Base-by-base conservation (phyloP, 2,113 vertebrate genomes). In the Oplegnathus fasciatus region DNA sequence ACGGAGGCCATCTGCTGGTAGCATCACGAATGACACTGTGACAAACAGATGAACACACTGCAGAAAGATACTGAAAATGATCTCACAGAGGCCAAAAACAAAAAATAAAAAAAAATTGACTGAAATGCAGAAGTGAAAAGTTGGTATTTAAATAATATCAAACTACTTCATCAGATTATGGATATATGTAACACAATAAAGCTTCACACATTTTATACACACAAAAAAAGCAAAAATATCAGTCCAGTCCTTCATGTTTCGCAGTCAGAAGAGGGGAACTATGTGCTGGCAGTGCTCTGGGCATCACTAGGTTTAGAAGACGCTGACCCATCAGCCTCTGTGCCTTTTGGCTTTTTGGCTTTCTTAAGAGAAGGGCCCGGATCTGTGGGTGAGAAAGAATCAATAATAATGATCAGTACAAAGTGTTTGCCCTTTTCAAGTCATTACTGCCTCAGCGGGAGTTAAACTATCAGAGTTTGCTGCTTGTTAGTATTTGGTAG, bases 321-420 rank as follows among this genome's bases (percentile, higher is more conserved):
- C 18, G n/a, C 9, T 3, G 84, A 80, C 9, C 6, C 26, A 2
- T 20, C 76, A 58, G 42, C 22, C 37, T 91, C n/a, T 75, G 40
- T n/a, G 6, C 67, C 9, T 80, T 89, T 88, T 22, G 71, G 66
- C 64, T 78, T 37, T 37, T 37, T 37, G 34, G 68, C 20, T 48
- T 37, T 84, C 88, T 89, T 83, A 48, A n/a, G 18, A 37, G 82
- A 80, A 4, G 20, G 40, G 1, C 17, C 73, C 71, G 69, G 72
- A 74, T 72, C 93, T 94, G 89, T 66, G 54, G 46, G 30, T 22
- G 22, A 79, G 22, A 69, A 9, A 71, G 1, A 85, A 68, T 3
- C 28, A 44, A 78, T 5, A 46, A 69, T 24, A 13, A 73, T 1
- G 9, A 11, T 78, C 28, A 70, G 24, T 28, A 20, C 14, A 0